These are phyloP conservation scores for Osmerus mordax DNA, from an alignment of 2,113 vertebrate genomes.

Conservation along the genomic window DNA sequence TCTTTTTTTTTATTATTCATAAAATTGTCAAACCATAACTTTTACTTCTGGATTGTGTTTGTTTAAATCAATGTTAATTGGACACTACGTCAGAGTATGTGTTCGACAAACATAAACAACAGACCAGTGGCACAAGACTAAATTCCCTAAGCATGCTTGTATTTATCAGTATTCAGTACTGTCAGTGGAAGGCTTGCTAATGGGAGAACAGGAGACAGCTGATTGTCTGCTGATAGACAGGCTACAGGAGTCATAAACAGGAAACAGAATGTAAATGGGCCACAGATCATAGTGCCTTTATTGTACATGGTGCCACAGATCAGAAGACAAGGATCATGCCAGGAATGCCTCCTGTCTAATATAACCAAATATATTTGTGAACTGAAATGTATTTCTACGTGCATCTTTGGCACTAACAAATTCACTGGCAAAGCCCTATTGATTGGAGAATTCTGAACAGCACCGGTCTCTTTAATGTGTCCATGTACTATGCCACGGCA, in stretches of 20 bases:
- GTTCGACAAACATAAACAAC: too few relatives aligned
- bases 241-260: not conserved
- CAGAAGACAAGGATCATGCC: not conserved
- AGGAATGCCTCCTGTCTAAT: too few relatives aligned
- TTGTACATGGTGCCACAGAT: not conserved
- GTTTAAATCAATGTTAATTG: too few relatives aligned
- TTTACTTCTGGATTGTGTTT: too few relatives aligned
- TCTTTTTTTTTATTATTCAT: too few relatives aligned
- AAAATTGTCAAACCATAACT: too few relatives aligned
- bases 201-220: not conserved
- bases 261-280: not conserved
- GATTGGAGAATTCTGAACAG: slow-evolving; percentile 2
- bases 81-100: too few relatives aligned
- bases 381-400: not conserved
- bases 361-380: too few relatives aligned
- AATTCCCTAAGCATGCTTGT: too few relatives aligned
- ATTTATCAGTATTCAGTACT: too few relatives aligned
- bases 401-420: not conserved
- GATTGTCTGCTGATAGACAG: not conserved
- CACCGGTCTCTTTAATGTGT: slow-evolving; percentile 16
- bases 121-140: too few relatives aligned
- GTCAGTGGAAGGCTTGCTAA: not conserved
- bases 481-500: slow-evolving; percentile 14
- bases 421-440: not conserved
- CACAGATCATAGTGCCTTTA: not conserved